These are phyloP conservation scores for Pipistrellus kuhlii DNA, from an alignment of 2,797 vertebrate species.

Conservation along the genomic window DNA sequence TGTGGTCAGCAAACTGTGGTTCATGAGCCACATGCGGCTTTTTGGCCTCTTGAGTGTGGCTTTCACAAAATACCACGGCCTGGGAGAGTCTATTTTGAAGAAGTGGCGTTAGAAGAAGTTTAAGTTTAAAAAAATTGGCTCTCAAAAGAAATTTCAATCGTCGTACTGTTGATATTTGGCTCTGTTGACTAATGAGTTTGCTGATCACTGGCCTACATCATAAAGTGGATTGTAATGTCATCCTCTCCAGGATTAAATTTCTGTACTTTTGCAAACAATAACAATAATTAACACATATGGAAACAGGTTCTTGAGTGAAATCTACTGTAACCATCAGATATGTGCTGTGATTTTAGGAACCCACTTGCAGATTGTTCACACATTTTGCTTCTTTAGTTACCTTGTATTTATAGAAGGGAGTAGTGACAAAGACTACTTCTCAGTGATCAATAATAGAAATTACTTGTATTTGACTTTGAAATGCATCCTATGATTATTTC, in stretches of 20 bases:
- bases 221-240: conserved; percentile 16
- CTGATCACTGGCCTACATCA: neutral
- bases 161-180: no score
- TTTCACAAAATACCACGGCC: no score
- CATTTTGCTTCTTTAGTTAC: neutral
- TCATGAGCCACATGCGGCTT: no score
- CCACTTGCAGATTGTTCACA: neutral
- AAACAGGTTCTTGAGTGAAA: neutral
- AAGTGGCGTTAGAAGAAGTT: no score
- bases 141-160: no score
- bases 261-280: conserved; percentile 30
- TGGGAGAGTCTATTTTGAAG: no score
- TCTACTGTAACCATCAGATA: neutral
- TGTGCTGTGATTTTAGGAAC: neutral
- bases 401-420: neutral
- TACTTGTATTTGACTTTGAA: conserved; percentile 46
- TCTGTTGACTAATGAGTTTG: no score
- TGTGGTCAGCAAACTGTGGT: no score
- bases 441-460: conserved; percentile 20
- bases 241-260: conserved; percentile 4
- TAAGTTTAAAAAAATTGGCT: no score
- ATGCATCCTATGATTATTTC: neutral
- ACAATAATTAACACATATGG: neutral
- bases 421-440: conserved; percentile 5
- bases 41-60: no score